These are phyloP conservation scores for Percopsis transmontana DNA, from an alignment of 2,113 vertebrate species.

Conservation along the genomic window DNA sequence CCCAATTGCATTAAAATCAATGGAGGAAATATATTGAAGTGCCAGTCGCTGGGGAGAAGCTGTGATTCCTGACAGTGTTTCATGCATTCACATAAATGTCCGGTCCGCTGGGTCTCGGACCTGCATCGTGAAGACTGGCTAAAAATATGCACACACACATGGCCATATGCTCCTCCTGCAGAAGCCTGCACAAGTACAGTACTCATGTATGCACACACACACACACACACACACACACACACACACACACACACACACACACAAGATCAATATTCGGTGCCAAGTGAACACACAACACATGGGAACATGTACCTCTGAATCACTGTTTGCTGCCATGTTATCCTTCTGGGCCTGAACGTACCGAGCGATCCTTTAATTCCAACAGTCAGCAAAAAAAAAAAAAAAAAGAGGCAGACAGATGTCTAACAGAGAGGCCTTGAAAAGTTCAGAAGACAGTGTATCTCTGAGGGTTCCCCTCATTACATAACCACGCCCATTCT, in stretches of 20 bases:
- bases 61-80: conserved; percentile 18
- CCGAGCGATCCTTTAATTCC: conserved; percentile 12
- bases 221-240: conserved; percentile 1
- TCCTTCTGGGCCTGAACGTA: conserved; percentile 18
- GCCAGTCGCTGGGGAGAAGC: conserved; percentile 25
- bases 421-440: conserved; percentile 26
- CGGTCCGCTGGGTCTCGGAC: not conserved
- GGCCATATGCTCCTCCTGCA: not conserved
- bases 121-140: conserved; percentile 2
- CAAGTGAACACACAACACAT: conserved; percentile 25
- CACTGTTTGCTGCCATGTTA: conserved; percentile 64
- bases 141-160: not conserved
- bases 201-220: not conserved
- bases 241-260: conserved; percentile 10
- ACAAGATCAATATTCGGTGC: not conserved
- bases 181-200: conserved; percentile 9
- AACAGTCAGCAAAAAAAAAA: conserved; percentile 17
- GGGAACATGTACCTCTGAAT: conserved; percentile 69
- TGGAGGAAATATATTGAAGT: not conserved
- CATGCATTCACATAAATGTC: conserved; percentile 20
- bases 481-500: conserved; percentile 49
- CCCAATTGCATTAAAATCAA: not conserved
- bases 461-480: conserved; percentile 31
- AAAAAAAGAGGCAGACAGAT: conserved; percentile 10
- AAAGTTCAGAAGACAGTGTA: conserved; percentile 19